These are phyloP conservation scores for Callyntrura guangdongensis DNA, from an alignment of 2,888 invertebrate species.

Conservation along the genomic window DNA sequence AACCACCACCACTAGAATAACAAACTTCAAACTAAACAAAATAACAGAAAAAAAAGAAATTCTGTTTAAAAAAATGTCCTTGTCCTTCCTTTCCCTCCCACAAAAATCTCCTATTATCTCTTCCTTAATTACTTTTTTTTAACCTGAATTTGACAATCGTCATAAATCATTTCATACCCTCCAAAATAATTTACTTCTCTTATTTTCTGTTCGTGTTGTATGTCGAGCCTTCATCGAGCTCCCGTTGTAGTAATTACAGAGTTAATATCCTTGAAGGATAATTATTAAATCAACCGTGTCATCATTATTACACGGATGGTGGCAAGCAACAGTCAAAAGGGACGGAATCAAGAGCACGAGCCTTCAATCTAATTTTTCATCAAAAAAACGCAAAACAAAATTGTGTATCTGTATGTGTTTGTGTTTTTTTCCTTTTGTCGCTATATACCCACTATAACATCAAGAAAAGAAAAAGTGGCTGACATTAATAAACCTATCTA, in stretches of 20 bases:
- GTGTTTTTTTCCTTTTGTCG: background rate
- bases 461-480: background rate
- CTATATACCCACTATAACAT: slow-evolving; percentile 2
- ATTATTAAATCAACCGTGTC: slow-evolving; percentile 49
- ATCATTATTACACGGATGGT: slow-evolving; percentile 30
- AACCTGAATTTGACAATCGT: background rate
- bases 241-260: slow-evolving; percentile 9
- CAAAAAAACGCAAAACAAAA: background rate
- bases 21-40: background rate
- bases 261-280: slow-evolving; percentile 31
- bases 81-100: slow-evolving; percentile 44
- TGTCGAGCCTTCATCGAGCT: background rate
- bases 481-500: background rate
- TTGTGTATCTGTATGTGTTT: background rate
- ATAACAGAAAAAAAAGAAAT: slow-evolving; percentile 22
- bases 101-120: slow-evolving; percentile 20
- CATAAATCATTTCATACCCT: background rate
- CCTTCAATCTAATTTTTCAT: slow-evolving; percentile 32
- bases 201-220: background rate
- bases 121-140: slow-evolving; percentile 51
- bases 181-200: slow-evolving; percentile 7
- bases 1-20: background rate
- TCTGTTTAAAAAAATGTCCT: slow-evolving; percentile 22
- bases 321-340: background rate
- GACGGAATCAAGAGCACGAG: slow-evolving; percentile 18